A percentile compares a stretch with the other conserved stretches of the same genome.
Evolutionary conservation across 2,797 vertebrate genomes (phyloP).

Genomic region (Sphenopsis melanotis): DNA sequence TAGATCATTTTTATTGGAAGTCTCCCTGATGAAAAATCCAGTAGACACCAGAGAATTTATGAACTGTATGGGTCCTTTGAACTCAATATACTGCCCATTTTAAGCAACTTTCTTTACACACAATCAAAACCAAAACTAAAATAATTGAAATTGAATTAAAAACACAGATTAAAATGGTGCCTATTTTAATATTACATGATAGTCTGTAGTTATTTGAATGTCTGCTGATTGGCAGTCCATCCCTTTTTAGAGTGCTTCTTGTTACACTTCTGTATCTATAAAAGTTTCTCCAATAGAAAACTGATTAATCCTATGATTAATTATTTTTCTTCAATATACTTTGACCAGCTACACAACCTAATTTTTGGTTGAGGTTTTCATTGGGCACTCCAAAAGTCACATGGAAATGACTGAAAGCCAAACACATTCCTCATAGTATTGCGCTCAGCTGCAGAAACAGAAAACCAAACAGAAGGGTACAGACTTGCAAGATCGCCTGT

Average conservation of each 20-base stretch:
- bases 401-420: conserved; percentile 6
- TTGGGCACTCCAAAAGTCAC: background rate
- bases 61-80: conserved; percentile 80
- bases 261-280: background rate
- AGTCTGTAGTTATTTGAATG: background rate
- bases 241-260: background rate
- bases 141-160: conserved; percentile 43
- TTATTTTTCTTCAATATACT: conserved; percentile 21
- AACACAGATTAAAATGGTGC: background rate
- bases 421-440: background rate
- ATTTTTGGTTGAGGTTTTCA: conserved; percentile 13
- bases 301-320: background rate
- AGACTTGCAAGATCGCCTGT: background rate
- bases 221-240: background rate
- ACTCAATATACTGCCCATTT: conserved; percentile 80
- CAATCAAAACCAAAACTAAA: conserved; percentile 63
- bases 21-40: conserved; percentile 86
- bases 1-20: conserved; percentile 88
- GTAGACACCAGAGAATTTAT: conserved; percentile 84
- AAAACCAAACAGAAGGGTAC: background rate
- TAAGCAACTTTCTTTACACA: conserved; percentile 75
- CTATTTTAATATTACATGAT: conserved; percentile 15
- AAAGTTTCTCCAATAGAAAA: background rate
- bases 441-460: background rate
- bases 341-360: background rate